Conservation (phyloP, 2,797 vertebrate species). For the Oreonectes daqikongensis region DNA sequence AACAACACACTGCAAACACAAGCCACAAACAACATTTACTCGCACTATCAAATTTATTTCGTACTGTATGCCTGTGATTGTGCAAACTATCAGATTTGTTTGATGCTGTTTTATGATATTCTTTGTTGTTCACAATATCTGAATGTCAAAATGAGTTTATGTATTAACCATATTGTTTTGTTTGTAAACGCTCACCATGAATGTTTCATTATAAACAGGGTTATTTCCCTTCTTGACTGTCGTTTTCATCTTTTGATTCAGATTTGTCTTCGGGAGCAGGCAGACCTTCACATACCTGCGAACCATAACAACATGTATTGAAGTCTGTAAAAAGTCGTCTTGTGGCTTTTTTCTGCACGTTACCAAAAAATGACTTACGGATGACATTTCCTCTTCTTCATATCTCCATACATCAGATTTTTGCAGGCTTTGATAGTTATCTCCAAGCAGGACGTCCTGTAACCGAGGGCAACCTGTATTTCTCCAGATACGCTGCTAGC, state of each 20-base stretch:
- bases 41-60: too few species aligned
- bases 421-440: conserved; percentile 81
- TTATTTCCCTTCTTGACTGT: conserved; percentile 83
- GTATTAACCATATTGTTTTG: too few species aligned
- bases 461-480: conserved; percentile 82
- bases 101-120: too few species aligned
- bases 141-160: too few species aligned
- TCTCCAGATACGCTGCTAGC: conserved; percentile 74
- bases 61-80: too few species aligned
- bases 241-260: conserved; percentile 83
- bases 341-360: neutral
- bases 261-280: conserved; percentile 82
- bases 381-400: conserved; percentile 85
- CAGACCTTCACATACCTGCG: conserved; percentile 86
- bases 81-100: too few species aligned
- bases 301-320: neutral
- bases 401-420: conserved; percentile 81
- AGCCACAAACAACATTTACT: neutral
- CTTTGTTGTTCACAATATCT: too few species aligned
- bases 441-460: conserved; percentile 79
- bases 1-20: conserved; percentile 76
- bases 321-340: neutral
- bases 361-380: conserved; percentile 78
- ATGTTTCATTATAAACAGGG: conserved; percentile 83
- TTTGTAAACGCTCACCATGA: conserved; percentile 76